phyloP scores from a whole-genome alignment of 2,888 invertebrate genomes.

The Caenorhabditis becei region DNA sequence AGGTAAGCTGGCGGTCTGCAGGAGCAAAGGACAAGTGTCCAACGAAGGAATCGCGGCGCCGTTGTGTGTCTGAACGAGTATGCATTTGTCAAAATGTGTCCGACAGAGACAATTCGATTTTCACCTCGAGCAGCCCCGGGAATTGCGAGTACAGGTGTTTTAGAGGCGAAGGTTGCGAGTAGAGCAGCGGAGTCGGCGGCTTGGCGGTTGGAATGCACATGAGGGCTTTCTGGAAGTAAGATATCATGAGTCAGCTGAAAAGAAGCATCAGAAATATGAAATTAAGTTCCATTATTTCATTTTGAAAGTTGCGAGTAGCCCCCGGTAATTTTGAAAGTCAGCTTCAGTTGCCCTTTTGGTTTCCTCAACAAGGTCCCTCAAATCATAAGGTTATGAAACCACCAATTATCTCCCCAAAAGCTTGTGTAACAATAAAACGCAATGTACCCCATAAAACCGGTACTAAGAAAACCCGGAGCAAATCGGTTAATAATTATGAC shows the following conservation, averaged over 20 bases:
- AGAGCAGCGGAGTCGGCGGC: constrained; percentile 41
- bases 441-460: neutral
- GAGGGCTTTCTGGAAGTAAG: constrained; percentile 53
- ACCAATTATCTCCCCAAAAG: no score
- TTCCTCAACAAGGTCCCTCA: no score
- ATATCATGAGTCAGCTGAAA: neutral
- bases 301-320: no score
- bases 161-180: constrained; percentile 42
- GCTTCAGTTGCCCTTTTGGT: no score
- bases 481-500: neutral
- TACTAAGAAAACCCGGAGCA: neutral
- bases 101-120: neutral
- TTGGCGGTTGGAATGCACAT: constrained; percentile 54
- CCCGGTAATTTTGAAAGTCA: no score
- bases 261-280: no score
- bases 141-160: constrained; percentile 53
- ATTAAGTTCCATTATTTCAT: no score
- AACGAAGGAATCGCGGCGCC: constrained; percentile 50
- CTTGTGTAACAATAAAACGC: neutral
- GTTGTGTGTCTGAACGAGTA: constrained; percentile 38
- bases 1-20: constrained; percentile 55
- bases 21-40: constrained; percentile 56
- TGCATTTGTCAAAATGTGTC: constrained; percentile 11
- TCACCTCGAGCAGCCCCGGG: constrained; percentile 45
- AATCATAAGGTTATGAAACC: no score